Conservation (phyloP, 2,113 vertebrate species). For the Bucco capensis region DNA sequence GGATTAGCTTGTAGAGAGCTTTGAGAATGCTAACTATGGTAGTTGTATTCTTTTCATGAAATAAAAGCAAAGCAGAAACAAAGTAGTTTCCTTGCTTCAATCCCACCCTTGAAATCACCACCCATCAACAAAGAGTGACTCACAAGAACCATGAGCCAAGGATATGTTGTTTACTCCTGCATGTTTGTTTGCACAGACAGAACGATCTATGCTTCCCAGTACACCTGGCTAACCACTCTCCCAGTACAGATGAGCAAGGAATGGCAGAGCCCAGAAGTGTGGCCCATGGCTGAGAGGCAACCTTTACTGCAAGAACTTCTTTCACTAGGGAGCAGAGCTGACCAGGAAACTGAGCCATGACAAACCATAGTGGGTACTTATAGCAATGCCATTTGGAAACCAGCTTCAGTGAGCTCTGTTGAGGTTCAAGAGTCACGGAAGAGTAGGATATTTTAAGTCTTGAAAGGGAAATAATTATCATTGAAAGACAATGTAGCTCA, state of each 20-base stretch:
- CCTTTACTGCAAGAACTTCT: not conserved
- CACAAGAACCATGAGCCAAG: conserved; percentile 14
- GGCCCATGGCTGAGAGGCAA: not conserved
- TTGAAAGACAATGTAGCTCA: not conserved
- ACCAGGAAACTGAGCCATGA: not conserved
- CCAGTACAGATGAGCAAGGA: not conserved
- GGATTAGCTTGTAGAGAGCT: not conserved
- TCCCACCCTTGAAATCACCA: conserved; percentile 18
- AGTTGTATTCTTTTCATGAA: not conserved
- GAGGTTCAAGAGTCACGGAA: not conserved
- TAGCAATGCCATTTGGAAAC: not conserved
- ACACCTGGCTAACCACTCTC: not conserved
- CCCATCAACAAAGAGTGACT: conserved; percentile 49
- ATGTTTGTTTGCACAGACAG: conserved; percentile 47
- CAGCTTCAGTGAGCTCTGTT: not conserved
- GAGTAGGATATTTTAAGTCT: not conserved
- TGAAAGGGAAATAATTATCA: not conserved
- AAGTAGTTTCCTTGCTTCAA: conserved; percentile 16
- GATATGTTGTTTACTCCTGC: conserved; percentile 8
- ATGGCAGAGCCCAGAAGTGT: not conserved
- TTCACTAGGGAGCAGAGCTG: not conserved
- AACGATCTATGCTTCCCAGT: not conserved
- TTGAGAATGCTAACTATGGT: not conserved
- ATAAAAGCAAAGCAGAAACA: conserved; percentile 22
- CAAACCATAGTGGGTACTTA: not conserved